Evolutionary conservation across 2,888 invertebrate species (phyloP), one percentile per base, ranked within the genome.

Genomic region (Callosobruchus maculatus): DNA sequence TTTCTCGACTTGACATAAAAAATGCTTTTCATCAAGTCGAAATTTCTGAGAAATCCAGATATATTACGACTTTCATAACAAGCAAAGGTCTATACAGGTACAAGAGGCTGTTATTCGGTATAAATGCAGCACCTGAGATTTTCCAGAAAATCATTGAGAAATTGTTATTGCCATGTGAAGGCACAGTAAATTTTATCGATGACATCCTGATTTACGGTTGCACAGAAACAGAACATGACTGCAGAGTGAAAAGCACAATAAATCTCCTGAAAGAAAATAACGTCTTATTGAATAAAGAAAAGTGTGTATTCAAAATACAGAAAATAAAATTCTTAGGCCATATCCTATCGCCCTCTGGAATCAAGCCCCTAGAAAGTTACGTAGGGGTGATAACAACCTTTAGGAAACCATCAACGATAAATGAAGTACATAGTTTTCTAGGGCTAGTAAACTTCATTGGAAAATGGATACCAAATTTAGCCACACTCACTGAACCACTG

Each of bases 41-140:
- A 72, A 74, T 77, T 3, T 70, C 77, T 9, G 68, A 67, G 72
- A 67, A 26, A 20, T 77, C 75, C 5, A 71, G 76, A 66, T 69
- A 74, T 30, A 76, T 77, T 20, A 77, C 76, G 22, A 74, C 72
- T n/a, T 77, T 77, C 72, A 76, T 76, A 68, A 73, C 49, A 22
- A 72, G 69, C 30, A 74, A 72, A 72, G 72, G 72, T 49, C 26
- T 77, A 49, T 72, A n/a, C n/a, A n/a, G n/a, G n/a, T n/a, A n/a
- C n/a, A n/a, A n/a, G n/a, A n/a, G n/a, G n/a, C n/a, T n/a, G 26
- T 70, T 75, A 70, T 77, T 77, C 72, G 76, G 77, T 13, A 73
- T 77, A 18, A 70, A 70, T 20, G 20, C 68, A 22, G 76, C 76
- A 5, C 71, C 73, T 0, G 74, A 72, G 22, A 70, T 70, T 67